Evolutionary conservation across 2,113 vertebrate genomes (phyloP).

Genomic region (Chloebia gouldiae): DNA sequence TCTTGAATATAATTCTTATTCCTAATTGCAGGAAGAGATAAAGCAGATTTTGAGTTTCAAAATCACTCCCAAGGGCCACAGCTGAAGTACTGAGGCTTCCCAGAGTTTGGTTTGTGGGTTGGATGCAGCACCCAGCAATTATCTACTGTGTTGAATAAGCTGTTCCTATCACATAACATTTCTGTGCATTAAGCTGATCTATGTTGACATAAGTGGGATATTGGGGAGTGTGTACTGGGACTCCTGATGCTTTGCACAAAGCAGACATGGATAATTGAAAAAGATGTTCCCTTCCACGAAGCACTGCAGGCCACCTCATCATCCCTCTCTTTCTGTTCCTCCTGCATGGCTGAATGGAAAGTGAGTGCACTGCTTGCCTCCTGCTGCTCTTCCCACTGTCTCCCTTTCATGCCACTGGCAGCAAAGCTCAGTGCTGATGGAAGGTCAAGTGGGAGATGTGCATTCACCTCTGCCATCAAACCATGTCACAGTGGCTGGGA

Average conservation of each 20-base stretch:
- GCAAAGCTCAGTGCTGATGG: neutral
- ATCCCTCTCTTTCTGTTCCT: neutral
- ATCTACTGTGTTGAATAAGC: neutral
- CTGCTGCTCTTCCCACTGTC: neutral
- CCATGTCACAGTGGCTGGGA: fast-evolving
- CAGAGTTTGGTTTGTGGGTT: neutral
- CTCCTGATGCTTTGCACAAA: neutral
- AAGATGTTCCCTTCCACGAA: neutral
- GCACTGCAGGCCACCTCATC: slow-evolving; percentile 7
- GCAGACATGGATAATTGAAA: slow-evolving; percentile 5
- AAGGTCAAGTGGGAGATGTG: neutral
- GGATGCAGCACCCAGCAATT: neutral
- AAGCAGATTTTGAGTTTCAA: neutral
- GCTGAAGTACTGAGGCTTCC: neutral
- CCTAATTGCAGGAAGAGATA: neutral
- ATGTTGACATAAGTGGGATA: neutral
- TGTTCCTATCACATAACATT: neutral
- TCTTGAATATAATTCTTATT: neutral
- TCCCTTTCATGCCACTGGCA: neutral
- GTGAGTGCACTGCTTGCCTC: neutral
- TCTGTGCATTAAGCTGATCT: neutral
- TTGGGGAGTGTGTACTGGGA: neutral
- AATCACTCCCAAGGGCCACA: neutral
- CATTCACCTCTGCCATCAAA: neutral
- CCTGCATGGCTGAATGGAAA: neutral